Evolutionary conservation across 2,888 invertebrate species (phyloP).

Genomic region (Imbricaverruca yamaguchii): DNA sequence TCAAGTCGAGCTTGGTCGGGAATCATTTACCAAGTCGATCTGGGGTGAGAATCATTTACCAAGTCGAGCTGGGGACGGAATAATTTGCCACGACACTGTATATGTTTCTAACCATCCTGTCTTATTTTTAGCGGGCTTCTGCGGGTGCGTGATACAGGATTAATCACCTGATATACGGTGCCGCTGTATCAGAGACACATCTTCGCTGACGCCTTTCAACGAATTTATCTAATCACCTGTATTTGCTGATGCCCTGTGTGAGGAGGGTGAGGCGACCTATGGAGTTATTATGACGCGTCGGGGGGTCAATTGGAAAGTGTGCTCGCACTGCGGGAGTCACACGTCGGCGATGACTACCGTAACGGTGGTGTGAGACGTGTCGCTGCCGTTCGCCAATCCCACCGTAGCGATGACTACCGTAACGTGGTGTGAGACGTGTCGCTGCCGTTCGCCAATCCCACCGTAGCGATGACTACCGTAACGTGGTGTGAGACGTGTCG

Average conservation of each 20-base stretch:
- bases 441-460: not conserved
- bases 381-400: no score
- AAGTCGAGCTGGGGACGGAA: not conserved
- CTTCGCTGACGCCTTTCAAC: not conserved
- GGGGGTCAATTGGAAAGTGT: constrained; percentile 7
- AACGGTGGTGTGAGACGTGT: no score
- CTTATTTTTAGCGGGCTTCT: not conserved
- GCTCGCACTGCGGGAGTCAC: not conserved
- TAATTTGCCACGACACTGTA: not conserved
- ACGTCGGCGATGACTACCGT: not conserved
- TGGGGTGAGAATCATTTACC: no score
- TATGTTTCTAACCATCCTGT: not conserved
- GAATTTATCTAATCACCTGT: constrained; percentile 7
- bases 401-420: no score
- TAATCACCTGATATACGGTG: not conserved
- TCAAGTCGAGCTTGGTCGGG: not conserved
- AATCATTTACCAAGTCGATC: no score
- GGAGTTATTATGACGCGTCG: not conserved
- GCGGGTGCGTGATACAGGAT: not conserved
- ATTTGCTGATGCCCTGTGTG: not conserved
- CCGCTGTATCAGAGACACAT: not conserved
- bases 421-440: not conserved
- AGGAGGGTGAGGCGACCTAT: no score
- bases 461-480: no score
- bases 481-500: no score